Evolutionary conservation across 2,113 vertebrate species (phyloP), one percentile per base, ranked within the genome.

Genomic region (Orientallactaga bullata): DNA sequence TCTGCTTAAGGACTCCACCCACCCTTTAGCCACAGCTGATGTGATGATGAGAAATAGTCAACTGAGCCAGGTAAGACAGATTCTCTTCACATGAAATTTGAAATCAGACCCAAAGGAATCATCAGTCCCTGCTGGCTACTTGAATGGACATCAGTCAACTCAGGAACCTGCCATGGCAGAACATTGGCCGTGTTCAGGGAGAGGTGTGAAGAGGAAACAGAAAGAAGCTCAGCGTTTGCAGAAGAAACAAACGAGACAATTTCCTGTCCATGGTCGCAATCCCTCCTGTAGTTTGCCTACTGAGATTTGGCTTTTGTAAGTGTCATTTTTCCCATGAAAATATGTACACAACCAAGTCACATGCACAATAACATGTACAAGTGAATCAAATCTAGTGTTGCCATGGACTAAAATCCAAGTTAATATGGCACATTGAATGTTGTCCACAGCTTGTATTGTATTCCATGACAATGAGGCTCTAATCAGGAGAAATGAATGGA

Each of bases 401-500:
- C 13, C 60, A 51, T 39, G 30, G 47, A 82, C 39, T 89, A 73
- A 87, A 91, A 58, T 73, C 82, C 88, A 69, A 79, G 87, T 91
- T 88, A 89, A 84, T 51, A 84, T 61, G 88, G 73, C 71, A 88
- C 90, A 88, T 47, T 85, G 85, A 93, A 83, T 74, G 88, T 90
- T 66, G 88, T 71, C 51, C 69, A 37, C 87, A 92, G 78, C 89
- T 94, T 78, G 65, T 92, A 88, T 94, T 93, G 74, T 80, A 23
- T 58, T 76, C 37, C 37, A 61, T 85, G 16, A 55, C 79, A 93
- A 66, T 95, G 85, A 94, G 85, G 91, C 32, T 92, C 91, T 86
- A 90, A 88, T 61, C 88, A 87, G 82, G 82, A 90, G 82, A 77
- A 85, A 88, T 82, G 58, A 90, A 89, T 92, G 89, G 88, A 94